phyloP scores from a whole-genome alignment of 2,113 vertebrate genomes.

The Pomatostomus ruficeps region DNA sequence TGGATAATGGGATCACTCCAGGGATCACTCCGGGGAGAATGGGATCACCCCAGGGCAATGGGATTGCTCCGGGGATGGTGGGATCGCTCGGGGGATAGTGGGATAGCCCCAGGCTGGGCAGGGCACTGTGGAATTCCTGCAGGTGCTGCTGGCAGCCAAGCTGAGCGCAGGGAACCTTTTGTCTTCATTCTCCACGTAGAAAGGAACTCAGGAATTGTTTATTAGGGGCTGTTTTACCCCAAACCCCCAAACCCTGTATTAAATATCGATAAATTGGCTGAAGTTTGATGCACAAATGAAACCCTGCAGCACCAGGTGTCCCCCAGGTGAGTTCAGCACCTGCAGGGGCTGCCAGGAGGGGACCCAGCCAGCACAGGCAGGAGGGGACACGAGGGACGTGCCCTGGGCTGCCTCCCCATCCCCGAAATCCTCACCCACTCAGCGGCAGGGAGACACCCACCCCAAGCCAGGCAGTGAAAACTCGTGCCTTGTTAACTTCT shows the following conservation, averaged over 20 bases:
- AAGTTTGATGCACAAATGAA: rapidly evolving
- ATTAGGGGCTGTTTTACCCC: neutral
- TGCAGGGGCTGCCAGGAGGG: neutral
- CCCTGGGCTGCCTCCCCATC: neutral
- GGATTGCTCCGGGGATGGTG: rapidly evolving
- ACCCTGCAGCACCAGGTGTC: neutral
- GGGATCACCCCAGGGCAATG: rapidly evolving
- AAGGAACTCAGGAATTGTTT: neutral
- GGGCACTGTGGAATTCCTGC: rapidly evolving
- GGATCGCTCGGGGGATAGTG: rapidly evolving
- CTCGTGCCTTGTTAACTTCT: neutral
- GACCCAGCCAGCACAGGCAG: neutral
- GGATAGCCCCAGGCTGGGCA: neutral
- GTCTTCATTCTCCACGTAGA: neutral
- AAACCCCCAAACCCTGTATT: neutral
- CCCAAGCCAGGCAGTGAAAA: neutral
- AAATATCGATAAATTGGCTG: rapidly evolving
- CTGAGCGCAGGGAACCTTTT: neutral
- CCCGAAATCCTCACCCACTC: rapidly evolving
- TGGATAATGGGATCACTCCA: rapidly evolving
- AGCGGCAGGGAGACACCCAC: rapidly evolving
- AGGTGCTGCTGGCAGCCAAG: neutral
- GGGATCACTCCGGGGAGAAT: rapidly evolving
- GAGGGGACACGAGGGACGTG: neutral
- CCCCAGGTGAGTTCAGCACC: neutral